These are phyloP conservation scores for Parazoanthus swiftii DNA, from an alignment of 92 coral and sea anemone genomes.

Conservation along the genomic window DNA sequence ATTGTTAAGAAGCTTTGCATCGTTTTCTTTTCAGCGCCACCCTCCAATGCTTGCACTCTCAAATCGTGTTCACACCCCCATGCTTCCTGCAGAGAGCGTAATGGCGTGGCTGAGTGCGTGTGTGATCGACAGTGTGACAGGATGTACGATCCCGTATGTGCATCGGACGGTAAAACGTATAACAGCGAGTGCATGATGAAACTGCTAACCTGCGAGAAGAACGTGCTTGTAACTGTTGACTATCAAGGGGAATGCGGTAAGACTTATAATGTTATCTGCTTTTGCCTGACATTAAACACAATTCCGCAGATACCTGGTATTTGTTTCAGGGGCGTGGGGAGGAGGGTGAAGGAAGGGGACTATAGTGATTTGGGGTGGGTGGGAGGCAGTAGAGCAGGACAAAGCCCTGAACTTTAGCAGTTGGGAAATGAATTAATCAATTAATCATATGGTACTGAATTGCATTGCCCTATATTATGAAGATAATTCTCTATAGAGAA, in stretches of 20 bases:
- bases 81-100: conserved; percentile 9
- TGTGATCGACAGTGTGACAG: conserved; percentile 19
- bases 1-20: background rate
- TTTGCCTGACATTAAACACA: too few relatives aligned
- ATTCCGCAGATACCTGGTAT: too few relatives aligned
- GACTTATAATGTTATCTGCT: background rate
- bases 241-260: conserved; percentile 20
- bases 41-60: background rate
- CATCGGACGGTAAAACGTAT: conserved; percentile 18
- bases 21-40: background rate
- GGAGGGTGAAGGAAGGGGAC: too few relatives aligned
- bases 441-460: too few relatives aligned
- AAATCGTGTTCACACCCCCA: conserved; percentile 10
- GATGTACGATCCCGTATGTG: conserved; percentile 37
- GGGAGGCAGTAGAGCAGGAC: too few relatives aligned
- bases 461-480: too few relatives aligned
- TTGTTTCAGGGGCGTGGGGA: too few relatives aligned
- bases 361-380: too few relatives aligned
- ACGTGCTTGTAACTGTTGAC: background rate
- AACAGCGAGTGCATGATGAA: conserved; percentile 33
- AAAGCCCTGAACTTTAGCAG: too few relatives aligned
- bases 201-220: conserved; percentile 16
- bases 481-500: too few relatives aligned
- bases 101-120: conserved; percentile 1
- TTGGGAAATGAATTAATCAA: too few relatives aligned